phyloP scores from a whole-genome alignment of 2,797 vertebrate genomes.

The Centroberyx gerrardi region DNA sequence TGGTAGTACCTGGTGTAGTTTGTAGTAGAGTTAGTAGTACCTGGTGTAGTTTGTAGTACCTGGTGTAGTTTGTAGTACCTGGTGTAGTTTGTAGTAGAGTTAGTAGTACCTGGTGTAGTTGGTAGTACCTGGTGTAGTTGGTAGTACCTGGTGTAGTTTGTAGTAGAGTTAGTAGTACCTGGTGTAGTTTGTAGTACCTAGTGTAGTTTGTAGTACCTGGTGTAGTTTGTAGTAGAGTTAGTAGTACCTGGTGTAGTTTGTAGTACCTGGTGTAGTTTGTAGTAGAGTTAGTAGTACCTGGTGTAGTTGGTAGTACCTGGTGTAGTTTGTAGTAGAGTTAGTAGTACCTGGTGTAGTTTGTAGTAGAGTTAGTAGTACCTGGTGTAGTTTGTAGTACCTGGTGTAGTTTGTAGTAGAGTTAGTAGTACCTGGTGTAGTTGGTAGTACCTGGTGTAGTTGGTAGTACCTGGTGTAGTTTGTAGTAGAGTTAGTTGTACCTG shows the following conservation, averaged over 20 bases:
- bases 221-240: slow-evolving; percentile 7
- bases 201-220: no score
- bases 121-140: not conserved
- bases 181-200: not conserved
- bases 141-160: not conserved
- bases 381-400: slow-evolving; percentile 12
- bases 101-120: not conserved
- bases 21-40: no score
- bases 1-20: not conserved
- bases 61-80: not conserved
- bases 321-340: no score
- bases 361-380: not conserved
- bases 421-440: slow-evolving; percentile 84
- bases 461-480: slow-evolving; percentile 65
- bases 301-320: no score
- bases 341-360: not conserved
- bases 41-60: no score
- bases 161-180: not conserved
- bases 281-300: not conserved
- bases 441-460: slow-evolving; percentile 57
- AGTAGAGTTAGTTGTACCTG: no score
- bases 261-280: not conserved
- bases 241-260: not conserved
- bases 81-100: not conserved
- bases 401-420: not conserved